Base-by-base conservation (phyloP, 1,140 invertebrate genomes). In the Thalassaphorura encarpata region DNA sequence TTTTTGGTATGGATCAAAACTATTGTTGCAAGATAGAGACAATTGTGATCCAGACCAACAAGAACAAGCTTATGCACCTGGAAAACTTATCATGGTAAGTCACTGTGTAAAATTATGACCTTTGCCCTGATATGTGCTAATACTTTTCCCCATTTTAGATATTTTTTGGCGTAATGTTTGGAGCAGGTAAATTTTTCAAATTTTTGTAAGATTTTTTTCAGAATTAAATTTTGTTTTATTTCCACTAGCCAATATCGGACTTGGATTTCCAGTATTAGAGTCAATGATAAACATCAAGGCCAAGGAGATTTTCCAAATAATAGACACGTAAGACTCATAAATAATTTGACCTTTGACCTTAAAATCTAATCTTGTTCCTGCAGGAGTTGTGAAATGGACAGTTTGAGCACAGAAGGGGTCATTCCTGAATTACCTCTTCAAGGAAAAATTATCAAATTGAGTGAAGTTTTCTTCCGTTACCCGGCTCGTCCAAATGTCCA, bases 381-480 rank as follows among this genome's bases (percentile, higher is more conserved):
- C 28, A 46, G 28, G 8, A 18, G 29, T 8, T 73, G 76, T n/a
- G 58, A 67, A n/a, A 77, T 78, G 50, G 75, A 78, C 61, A 72
- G 70, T 46, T 66, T 62, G 33, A 67, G 65, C 19, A 42, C 63
- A 2, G 57, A 60, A 16, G 77, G 76, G 16, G 31, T 66, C 11
- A 63, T 64, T 48, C 70, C 47, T 1, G 21, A 68, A 43, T 63
- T 66, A 3, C 64, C 72, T n/a, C 74, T 78, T 2, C 71, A 70
- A 52, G 84, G 85, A 3, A 77, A 83, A 61, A n/a, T n/a, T n/a
- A 80, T 97, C 45, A 64, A 76, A 27, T 85, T 94, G 64, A 73
- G 81, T 41, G 78, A 85, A 65, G 75, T 95, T 3, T 60, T 63
- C 40, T 80, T 80, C 61, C 64, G 67, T 41, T 80, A 80, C 64